Evolutionary conservation across 2,888 invertebrate genomes (phyloP).

Genomic region (Dendrolimus pini): DNA sequence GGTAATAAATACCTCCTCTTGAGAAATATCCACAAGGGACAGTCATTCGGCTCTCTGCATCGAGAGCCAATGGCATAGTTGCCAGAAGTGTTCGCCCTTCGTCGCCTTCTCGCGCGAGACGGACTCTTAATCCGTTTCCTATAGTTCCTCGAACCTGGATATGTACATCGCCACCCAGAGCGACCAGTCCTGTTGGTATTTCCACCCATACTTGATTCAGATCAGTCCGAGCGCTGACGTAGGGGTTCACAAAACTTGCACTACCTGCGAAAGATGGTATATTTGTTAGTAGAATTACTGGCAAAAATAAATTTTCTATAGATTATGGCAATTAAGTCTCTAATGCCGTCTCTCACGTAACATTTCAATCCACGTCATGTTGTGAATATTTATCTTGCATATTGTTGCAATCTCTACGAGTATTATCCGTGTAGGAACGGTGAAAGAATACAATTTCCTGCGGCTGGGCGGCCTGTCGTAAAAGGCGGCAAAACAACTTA

Average conservation of each 20-base stretch:
- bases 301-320: too few species aligned
- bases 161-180: slow-evolving; percentile 87
- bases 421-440: too few species aligned
- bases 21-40: slow-evolving; percentile 85
- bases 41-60: slow-evolving; percentile 67
- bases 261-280: slow-evolving; percentile 40
- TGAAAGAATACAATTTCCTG: too few species aligned
- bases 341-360: too few species aligned
- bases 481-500: too few species aligned
- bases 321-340: too few species aligned
- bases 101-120: slow-evolving; percentile 69
- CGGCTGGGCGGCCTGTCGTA: too few species aligned
- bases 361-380: too few species aligned
- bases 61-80: slow-evolving; percentile 67
- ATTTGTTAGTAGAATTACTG: too few species aligned
- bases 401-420: too few species aligned
- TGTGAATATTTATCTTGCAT: too few species aligned
- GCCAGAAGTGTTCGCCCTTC: slow-evolving; percentile 54
- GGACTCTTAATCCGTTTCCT: slow-evolving; percentile 54
- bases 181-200: slow-evolving; percentile 85
- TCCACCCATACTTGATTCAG: slow-evolving; percentile 76
- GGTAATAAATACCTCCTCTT: slow-evolving; percentile 79
- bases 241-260: slow-evolving; percentile 55
- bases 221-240: slow-evolving; percentile 48
- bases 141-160: slow-evolving; percentile 78